Evolutionary conservation across 2,888 invertebrate species (phyloP).

Genomic region (Sphinx pinastri): DNA sequence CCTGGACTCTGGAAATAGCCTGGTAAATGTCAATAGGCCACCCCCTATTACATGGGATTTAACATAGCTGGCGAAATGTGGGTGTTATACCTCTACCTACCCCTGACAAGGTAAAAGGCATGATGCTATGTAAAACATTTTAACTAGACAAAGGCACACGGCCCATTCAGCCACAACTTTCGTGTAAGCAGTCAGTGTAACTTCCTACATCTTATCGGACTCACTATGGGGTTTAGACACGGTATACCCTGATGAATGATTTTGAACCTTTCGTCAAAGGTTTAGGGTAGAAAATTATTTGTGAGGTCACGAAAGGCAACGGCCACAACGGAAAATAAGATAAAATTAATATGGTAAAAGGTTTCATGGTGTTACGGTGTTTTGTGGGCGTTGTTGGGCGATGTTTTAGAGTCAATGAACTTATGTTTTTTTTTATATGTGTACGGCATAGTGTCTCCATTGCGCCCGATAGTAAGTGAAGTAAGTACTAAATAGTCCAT

Average conservation of each 20-base stretch:
- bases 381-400: not conserved
- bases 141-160: slow-evolving; percentile 11
- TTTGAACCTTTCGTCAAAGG: not conserved
- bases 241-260: not conserved
- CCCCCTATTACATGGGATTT: too few relatives aligned
- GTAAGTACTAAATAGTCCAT: too few relatives aligned
- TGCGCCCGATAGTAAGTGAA: too few relatives aligned
- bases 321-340: slow-evolving; percentile 8
- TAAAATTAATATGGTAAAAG: slow-evolving; percentile 20
- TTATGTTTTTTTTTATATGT: too few relatives aligned
- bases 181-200: slow-evolving; percentile 19
- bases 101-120: too few relatives aligned
- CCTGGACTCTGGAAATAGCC: too few relatives aligned
- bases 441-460: too few relatives aligned
- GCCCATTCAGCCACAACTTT: slow-evolving; percentile 4
- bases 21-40: too few relatives aligned
- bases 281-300: not conserved
- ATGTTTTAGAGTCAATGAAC: too few relatives aligned
- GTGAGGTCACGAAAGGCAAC: not conserved
- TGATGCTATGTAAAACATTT: not conserved
- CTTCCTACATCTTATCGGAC: slow-evolving; percentile 22
- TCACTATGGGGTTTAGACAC: slow-evolving; percentile 14
- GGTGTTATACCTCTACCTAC: too few relatives aligned
- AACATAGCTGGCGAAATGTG: too few relatives aligned
- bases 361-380: slow-evolving; percentile 17